These are phyloP conservation scores for Cataglyphis rosenhaueri DNA, from an alignment of 2,888 invertebrate genomes.

Conservation along the genomic window DNA sequence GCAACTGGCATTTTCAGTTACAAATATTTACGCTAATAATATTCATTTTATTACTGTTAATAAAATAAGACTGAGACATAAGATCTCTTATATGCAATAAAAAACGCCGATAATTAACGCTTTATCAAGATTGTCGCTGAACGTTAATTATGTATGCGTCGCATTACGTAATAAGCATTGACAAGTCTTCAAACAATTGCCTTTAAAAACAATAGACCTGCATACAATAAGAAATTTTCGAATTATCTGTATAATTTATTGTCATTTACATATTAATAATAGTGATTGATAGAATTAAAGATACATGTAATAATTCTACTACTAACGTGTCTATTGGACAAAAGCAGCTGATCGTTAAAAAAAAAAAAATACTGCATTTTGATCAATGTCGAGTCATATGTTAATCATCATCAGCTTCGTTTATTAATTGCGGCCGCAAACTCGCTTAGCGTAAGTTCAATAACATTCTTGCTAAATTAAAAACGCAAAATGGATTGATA, in stretches of 20 bases:
- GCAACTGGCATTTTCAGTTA: neutral
- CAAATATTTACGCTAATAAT: neutral
- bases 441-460: constrained; percentile 11
- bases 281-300: neutral
- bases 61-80: neutral
- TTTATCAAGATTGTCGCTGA: neutral
- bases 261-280: constrained; percentile 26
- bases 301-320: constrained; percentile 20
- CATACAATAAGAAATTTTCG: constrained; percentile 12
- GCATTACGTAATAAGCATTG: constrained; percentile 15
- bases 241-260: constrained; percentile 17
- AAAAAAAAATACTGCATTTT: constrained; percentile 15
- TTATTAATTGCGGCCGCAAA: neutral
- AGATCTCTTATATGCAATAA: neutral
- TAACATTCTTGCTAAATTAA: constrained; percentile 1
- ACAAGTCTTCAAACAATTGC: neutral
- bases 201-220: constrained; percentile 5
- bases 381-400: neutral
- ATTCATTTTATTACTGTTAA: neutral
- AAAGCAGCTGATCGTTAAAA: neutral
- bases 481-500: neutral
- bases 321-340: neutral
- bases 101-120: neutral
- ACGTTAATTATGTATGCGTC: constrained; percentile 1
- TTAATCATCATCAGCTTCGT: neutral